A percentile compares a stretch with the other conserved stretches of the same genome.
phyloP scores from a whole-genome alignment of 2,888 invertebrate species.

The Tubulanus polymorphus region DNA sequence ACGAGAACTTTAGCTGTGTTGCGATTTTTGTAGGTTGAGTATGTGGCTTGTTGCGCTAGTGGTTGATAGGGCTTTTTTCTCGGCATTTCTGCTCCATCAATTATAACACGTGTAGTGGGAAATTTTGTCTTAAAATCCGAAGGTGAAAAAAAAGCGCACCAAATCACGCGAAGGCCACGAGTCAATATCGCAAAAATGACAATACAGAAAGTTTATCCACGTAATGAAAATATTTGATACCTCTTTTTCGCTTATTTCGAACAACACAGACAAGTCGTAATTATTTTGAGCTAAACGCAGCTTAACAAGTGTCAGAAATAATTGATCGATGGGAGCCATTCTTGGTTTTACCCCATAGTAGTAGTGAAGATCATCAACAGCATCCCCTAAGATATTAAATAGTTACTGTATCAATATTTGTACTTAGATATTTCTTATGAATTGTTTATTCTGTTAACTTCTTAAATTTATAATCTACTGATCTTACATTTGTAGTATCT shows the following conservation, averaged over 20 bases:
- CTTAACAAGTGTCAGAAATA: constrained; percentile 3
- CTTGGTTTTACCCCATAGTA: constrained; percentile 2
- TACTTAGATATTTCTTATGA: no score
- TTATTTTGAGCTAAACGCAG: background rate
- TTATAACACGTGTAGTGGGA: constrained; percentile 10
- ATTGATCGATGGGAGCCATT: constrained; percentile 5
- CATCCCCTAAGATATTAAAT: no score
- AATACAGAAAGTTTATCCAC: constrained; percentile 14
- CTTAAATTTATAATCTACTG: no score
- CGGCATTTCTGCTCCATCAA: constrained; percentile 11
- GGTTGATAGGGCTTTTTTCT: constrained; percentile 10
- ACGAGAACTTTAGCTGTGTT: constrained; percentile 15
- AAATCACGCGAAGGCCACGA: constrained; percentile 8
- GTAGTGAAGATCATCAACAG: background rate
- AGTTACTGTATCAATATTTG: no score
- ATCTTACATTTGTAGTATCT: no score
- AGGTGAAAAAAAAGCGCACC: constrained; percentile 6
- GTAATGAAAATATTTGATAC: constrained; percentile 10
- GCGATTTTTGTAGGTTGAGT: constrained; percentile 5
- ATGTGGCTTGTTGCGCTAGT: background rate
- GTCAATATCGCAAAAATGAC: constrained; percentile 7
- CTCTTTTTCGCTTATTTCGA: background rate
- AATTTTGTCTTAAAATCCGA: constrained; percentile 10
- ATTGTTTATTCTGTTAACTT: no score
- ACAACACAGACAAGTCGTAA: constrained; percentile 3